Evolutionary conservation across 1,140 invertebrate species (phyloP).

Genomic region (Diabrotica undecimpunctata): DNA sequence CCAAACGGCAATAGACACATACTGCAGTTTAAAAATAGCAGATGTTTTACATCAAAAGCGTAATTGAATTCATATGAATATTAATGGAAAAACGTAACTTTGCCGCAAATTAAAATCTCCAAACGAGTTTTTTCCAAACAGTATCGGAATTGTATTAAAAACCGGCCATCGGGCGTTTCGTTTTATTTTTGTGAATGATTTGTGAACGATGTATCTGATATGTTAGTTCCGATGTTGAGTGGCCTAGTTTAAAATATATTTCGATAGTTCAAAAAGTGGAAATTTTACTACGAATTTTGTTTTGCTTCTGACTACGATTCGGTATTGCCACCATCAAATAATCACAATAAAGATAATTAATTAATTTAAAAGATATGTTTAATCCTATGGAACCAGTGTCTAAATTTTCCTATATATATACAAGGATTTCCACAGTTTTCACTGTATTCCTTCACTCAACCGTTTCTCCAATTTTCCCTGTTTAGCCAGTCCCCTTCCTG

Average conservation of each 20-base stretch:
- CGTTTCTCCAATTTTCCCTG: no score
- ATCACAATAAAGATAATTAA: no score
- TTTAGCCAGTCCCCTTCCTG: no score
- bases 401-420: no score
- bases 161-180: slow-evolving; percentile 1
- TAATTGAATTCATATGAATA: slow-evolving; percentile 3
- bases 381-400: no score
- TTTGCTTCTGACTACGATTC: no score
- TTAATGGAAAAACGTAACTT: background rate
- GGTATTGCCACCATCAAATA: no score
- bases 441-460: no score
- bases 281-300: no score
- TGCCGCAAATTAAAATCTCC: slow-evolving; percentile 5
- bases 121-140: slow-evolving; percentile 10
- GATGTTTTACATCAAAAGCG: background rate
- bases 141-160: slow-evolving; percentile 2
- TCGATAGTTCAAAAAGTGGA: background rate
- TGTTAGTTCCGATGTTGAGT: background rate
- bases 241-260: background rate
- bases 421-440: no score
- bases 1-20: background rate
- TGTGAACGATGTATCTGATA: slow-evolving; percentile 21
- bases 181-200: slow-evolving; percentile 21
- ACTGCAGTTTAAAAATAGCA: background rate
- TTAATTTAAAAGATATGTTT: no score